Evolutionary conservation across 1,140 invertebrate species (phyloP), one percentile per base, ranked within the genome.

Genomic region (Drosophila willistoni): DNA sequence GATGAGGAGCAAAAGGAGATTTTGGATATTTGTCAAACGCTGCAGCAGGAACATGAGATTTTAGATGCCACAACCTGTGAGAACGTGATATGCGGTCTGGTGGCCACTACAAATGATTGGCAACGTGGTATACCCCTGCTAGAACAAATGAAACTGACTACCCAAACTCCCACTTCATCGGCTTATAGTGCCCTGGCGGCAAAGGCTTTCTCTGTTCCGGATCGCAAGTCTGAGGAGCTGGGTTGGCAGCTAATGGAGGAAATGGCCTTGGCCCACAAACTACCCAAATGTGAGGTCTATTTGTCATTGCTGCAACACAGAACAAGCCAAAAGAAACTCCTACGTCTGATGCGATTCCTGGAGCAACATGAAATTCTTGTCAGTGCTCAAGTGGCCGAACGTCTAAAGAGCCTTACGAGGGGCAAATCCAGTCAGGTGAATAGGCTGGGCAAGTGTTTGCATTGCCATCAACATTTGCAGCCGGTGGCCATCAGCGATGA

Each of bases 41-140:
- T 96, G 12, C 92, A 92, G 75, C 84, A 91, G 29, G 93, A 94
- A 57, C 94, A 95, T 92, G 91, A 93, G 54, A 73, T 94, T 0
- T 75, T 96, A 39, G 95, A 96, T 92, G 81, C 77, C 54, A 76
- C 70, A 7, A 94, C 94, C 25, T 93, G 93, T 68, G 94, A 95
- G 79, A 92, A 92, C 85, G 90, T 95, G 13, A 93, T 96, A 51
- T 77, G 86, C 61, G 95, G 93, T 1, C 81, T 97, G 3, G 94
- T 94, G 73, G 79, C 94, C 39, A 95, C 96, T 12, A 82, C 90
- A 64, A 80, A 94, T 63, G 34, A 89, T 29, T 96, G 95, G 95
- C 92, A 93, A 75, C 93, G 95, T 67, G 93, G 93, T 64, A 47
- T 94, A 1, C 92, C 94, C 73, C 74, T 96, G 33, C 92, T 96